phyloP scores from a whole-genome alignment of 2,888 invertebrate species.

The Yponomeuta evonymella region DNA sequence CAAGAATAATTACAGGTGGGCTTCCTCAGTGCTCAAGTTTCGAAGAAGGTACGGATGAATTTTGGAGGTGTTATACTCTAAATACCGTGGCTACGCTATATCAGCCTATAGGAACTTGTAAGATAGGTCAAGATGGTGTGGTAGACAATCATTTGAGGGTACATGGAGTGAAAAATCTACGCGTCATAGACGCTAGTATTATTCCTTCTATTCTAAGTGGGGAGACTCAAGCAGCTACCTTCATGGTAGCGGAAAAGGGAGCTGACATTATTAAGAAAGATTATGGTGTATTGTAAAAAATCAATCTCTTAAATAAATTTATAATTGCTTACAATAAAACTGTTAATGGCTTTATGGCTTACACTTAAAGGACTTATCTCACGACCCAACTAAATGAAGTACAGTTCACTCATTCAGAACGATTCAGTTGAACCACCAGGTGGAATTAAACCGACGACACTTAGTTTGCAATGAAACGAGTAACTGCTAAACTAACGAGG shows the following conservation, averaged over 20 bases:
- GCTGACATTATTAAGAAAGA: conserved; percentile 81
- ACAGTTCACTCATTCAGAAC: too few species aligned
- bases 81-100: conserved; percentile 64
- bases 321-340: too few species aligned
- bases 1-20: conserved; percentile 34
- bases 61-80: conserved; percentile 66
- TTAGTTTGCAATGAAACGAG: too few species aligned
- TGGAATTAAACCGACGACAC: too few species aligned
- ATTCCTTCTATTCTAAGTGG: conserved; percentile 86
- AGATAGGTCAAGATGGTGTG: conserved; percentile 78
- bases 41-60: conserved; percentile 41
- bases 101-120: conserved; percentile 79
- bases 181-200: conserved; percentile 87
- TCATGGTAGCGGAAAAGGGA: conserved; percentile 89
- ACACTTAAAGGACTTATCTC: too few species aligned
- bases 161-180: conserved; percentile 79
- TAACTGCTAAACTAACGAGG: too few species aligned
- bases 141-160: conserved; percentile 79
- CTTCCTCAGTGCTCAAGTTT: conserved; percentile 39
- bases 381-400: too few species aligned
- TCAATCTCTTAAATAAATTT: too few species aligned
- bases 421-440: too few species aligned
- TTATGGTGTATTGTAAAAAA: conserved; percentile 24
- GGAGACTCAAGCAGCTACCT: conserved; percentile 85
- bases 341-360: too few species aligned